A percentile compares a stretch with the other conserved stretches of the same genome.
Evolutionary conservation across 2,113 vertebrate genomes (phyloP).

Genomic region (Manacus vitellinus): DNA sequence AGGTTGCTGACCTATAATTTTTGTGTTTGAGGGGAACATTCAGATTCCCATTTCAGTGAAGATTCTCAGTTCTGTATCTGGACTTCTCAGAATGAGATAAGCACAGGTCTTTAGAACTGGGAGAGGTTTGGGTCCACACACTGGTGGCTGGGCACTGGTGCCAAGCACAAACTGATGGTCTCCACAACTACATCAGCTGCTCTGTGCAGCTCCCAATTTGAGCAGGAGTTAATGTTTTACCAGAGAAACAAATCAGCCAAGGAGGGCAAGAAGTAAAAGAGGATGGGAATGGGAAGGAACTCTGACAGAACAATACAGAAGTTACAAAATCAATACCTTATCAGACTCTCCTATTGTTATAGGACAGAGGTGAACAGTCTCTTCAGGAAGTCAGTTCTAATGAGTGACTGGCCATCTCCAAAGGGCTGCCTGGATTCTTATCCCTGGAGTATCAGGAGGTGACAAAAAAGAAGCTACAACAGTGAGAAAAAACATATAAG

Average conservation of each 20-base stretch:
- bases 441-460: not conserved
- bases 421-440: not conserved
- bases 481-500: not conserved
- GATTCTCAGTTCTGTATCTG: not conserved
- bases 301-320: not conserved
- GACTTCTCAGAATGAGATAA: not conserved
- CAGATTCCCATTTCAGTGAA: not conserved
- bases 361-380: not conserved
- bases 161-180: not conserved
- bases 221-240: not conserved
- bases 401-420: not conserved
- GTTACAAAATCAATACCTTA: not conserved
- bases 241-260: not conserved
- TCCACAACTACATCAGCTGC: not conserved
- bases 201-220: not conserved
- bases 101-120: not conserved
- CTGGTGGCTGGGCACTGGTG: not conserved
- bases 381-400: not conserved
- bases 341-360: not conserved
- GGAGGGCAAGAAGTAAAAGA: not conserved
- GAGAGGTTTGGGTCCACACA: not conserved
- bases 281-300: not conserved
- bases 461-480: not conserved
- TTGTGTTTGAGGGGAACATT: not conserved
- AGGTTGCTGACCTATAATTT: not conserved